Conservation (phyloP, 2,888 invertebrate species). For the Eutolmus rufibarbis region DNA sequence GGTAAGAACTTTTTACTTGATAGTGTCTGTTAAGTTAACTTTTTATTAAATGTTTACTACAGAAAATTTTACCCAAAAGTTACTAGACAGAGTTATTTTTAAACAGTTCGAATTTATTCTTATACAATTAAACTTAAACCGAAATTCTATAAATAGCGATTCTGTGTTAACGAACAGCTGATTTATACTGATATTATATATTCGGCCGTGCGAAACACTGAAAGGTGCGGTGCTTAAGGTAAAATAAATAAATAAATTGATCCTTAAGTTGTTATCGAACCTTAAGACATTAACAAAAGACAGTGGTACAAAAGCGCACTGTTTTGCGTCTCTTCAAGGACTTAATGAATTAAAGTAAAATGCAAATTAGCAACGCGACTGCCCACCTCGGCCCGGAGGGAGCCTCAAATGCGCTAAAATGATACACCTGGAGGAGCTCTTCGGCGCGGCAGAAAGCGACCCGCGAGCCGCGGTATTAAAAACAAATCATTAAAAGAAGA, state of each 20-base stretch:
- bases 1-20: no score
- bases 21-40: no score
- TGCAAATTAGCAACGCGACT: background rate
- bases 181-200: background rate
- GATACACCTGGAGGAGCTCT: background rate
- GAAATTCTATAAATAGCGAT: no score
- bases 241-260: background rate
- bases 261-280: background rate
- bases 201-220: background rate
- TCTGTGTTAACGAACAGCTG: no score
- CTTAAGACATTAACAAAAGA: background rate
- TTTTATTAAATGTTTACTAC: no score
- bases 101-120: no score
- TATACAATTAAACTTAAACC: no score
- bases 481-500: constrained; percentile 30
- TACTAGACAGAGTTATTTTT: no score
- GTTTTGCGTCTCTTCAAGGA: background rate
- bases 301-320: background rate
- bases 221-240: background rate
- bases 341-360: background rate
- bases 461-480: background rate
- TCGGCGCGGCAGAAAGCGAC: background rate
- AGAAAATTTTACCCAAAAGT: no score
- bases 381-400: background rate
- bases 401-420: background rate